Evolutionary conservation across 1,140 invertebrate species (phyloP).

Genomic region (Pseudomyrmex cubaensis): DNA sequence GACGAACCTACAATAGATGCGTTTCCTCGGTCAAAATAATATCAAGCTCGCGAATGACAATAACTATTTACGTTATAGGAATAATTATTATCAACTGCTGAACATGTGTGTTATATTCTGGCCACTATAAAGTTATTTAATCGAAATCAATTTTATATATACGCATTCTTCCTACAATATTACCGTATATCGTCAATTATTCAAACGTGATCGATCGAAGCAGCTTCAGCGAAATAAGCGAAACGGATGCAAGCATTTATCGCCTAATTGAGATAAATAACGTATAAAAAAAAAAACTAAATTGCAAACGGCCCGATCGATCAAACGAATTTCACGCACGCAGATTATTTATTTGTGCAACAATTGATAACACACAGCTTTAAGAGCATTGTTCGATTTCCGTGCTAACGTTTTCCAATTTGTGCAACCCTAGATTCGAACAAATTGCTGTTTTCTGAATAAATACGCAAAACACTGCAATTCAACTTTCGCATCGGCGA

Average conservation of each 20-base stretch:
- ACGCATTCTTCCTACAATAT: conserved; percentile 7
- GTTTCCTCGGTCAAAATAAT: neutral
- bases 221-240: conserved; percentile 5
- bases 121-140: conserved; percentile 41
- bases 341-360: conserved; percentile 32
- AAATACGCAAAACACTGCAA: conserved; percentile 4
- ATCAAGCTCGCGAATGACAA: neutral
- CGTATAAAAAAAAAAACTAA: neutral
- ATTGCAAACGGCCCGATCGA: neutral
- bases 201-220: conserved; percentile 35
- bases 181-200: conserved; percentile 17
- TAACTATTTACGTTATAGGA: conserved; percentile 7
- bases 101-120: conserved; percentile 9
- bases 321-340: neutral
- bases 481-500: conserved; percentile 3
- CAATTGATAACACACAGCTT: conserved; percentile 2
- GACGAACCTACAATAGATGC: neutral
- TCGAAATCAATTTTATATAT: conserved; percentile 27
- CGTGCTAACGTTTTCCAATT: neutral
- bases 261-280: conserved; percentile 32
- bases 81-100: conserved; percentile 48
- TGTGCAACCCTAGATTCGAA: neutral
- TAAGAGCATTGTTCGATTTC: conserved; percentile 33
- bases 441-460: conserved; percentile 28
- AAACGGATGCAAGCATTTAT: neutral